phyloP scores from a whole-genome alignment of 2,888 invertebrate genomes.

The Loripinus fragilis region DNA sequence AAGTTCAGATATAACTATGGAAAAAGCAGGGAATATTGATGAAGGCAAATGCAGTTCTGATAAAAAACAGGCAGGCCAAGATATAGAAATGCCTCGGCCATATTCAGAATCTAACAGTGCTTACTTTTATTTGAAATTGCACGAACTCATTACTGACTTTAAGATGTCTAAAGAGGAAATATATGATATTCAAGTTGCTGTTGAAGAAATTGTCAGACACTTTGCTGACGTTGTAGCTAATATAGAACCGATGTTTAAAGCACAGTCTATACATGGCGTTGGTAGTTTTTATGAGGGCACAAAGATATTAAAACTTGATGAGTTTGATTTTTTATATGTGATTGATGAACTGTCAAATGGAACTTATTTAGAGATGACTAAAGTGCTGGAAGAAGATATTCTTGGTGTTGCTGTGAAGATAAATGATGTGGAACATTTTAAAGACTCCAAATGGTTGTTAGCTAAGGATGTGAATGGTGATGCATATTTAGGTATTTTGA shows the following conservation, averaged over 20 bases:
- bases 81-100: too few relatives aligned
- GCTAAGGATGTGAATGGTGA: not conserved
- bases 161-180: not conserved
- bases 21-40: too few relatives aligned
- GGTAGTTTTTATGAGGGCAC: slow-evolving; percentile 10
- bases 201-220: not conserved
- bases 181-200: not conserved
- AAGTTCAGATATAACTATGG: too few relatives aligned
- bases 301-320: slow-evolving; percentile 4
- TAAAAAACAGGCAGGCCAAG: too few relatives aligned
- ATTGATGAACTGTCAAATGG: slow-evolving; percentile 11
- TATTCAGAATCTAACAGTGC: not conserved
- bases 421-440: not conserved
- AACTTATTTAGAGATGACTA: not conserved
- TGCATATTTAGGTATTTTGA: not conserved
- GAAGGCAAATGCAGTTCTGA: too few relatives aligned
- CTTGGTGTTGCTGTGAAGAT: not conserved
- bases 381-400: not conserved
- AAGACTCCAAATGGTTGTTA: not conserved
- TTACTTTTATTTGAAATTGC: not conserved
- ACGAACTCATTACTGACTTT: not conserved
- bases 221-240: not conserved
- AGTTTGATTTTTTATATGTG: slow-evolving; percentile 7
- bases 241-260: slow-evolving; percentile 1
- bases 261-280: not conserved